Conservation (phyloP, 1,140 invertebrate species). For the Drosophila watanabei region DNA sequence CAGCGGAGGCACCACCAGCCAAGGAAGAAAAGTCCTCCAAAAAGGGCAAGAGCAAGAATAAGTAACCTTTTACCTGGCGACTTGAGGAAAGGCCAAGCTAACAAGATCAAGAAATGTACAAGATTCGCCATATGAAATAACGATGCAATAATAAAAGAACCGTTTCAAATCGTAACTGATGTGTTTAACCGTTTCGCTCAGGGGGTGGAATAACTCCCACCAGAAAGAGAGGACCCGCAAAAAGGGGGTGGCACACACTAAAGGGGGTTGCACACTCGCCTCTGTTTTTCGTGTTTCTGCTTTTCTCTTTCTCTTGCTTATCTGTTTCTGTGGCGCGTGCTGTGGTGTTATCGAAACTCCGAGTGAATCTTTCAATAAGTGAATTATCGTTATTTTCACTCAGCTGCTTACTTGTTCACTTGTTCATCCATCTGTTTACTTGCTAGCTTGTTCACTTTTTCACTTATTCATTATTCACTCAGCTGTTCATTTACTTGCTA, state of each 20-base stretch:
- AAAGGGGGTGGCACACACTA: conserved; percentile 7
- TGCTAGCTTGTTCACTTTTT: background rate
- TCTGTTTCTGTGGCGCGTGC: background rate
- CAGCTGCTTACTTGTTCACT: background rate
- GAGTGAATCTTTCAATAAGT: background rate
- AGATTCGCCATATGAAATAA: background rate
- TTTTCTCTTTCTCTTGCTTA: background rate
- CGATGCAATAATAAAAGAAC: conserved; percentile 16
- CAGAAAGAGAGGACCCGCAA: background rate
- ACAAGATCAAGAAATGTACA: background rate
- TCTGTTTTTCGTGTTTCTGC: background rate
- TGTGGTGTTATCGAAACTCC: background rate
- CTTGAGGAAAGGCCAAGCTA: background rate
- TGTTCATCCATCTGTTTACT: background rate
- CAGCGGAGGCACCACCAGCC: background rate
- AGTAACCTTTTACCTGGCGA: conserved; percentile 12
- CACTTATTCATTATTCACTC: background rate
- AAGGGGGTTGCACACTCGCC: conserved; percentile 17
- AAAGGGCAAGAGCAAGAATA: conserved; percentile 44
- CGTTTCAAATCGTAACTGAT: background rate
- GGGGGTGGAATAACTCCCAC: conserved; percentile 4
- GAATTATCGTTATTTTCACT: background rate
- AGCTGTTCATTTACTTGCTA: too few relatives aligned
- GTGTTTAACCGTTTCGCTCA: conserved; percentile 25
- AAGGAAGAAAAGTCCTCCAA: conserved; percentile 29